phyloP scores from a whole-genome alignment of 1,140 invertebrate genomes.

The Potamilus streckersoni region DNA sequence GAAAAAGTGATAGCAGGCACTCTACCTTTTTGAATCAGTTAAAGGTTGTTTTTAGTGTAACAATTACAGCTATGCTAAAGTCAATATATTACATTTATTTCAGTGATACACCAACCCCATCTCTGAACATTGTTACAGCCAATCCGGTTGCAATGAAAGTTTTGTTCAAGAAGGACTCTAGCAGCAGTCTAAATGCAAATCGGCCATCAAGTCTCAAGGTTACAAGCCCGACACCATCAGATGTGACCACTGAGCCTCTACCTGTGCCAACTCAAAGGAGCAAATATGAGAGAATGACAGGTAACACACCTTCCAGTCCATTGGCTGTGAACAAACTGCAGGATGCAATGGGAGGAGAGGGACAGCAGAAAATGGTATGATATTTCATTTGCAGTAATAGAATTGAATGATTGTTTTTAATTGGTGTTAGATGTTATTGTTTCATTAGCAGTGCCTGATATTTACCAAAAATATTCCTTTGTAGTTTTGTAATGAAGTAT shows the following conservation, averaged over 20 bases:
- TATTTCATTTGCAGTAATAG: no score
- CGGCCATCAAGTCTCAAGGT: slow-evolving; percentile 51
- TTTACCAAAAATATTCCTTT: no score
- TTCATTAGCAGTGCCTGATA: no score
- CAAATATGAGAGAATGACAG: slow-evolving; percentile 69
- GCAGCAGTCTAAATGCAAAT: slow-evolving; percentile 36
- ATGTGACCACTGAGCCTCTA: slow-evolving; percentile 73
- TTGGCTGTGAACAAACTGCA: neutral
- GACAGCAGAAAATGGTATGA: no score
- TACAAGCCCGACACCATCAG: slow-evolving; percentile 20
- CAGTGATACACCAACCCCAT: slow-evolving; percentile 10
- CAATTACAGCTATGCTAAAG: neutral
- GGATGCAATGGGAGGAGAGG: no score
- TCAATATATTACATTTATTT: no score
- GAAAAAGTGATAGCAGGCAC: no score
- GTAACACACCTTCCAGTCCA: slow-evolving; percentile 44
- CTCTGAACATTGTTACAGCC: slow-evolving; percentile 28
- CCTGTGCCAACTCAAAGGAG: slow-evolving; percentile 81
- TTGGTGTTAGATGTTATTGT: no score
- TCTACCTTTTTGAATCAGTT: neutral
- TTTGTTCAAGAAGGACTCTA: slow-evolving; percentile 36
- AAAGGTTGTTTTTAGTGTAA: slow-evolving; percentile 12
- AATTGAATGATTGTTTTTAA: no score
- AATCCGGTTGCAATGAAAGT: slow-evolving; percentile 35
- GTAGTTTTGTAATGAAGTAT: no score